These are phyloP conservation scores for Antechinus stuartii DNA, from an alignment of 2,113 vertebrate genomes.

Conservation along the genomic window DNA sequence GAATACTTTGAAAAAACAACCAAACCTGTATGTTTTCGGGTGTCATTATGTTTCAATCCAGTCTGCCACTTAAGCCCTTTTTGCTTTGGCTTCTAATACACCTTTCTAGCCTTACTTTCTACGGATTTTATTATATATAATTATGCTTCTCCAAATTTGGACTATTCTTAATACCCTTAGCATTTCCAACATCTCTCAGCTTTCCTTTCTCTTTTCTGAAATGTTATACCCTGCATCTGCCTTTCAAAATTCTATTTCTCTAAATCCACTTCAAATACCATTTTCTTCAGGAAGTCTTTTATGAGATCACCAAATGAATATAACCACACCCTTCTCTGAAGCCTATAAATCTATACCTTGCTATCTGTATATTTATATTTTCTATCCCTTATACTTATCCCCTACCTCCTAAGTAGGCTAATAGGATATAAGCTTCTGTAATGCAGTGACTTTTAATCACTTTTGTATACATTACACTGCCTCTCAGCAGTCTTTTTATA, in stretches of 20 bases:
- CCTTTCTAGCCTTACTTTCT: not conserved
- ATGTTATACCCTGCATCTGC: not conserved
- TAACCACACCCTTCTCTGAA: not conserved
- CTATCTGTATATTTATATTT: too few species aligned
- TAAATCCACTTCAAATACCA: not conserved
- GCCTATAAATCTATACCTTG: not conserved
- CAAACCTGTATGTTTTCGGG: not conserved
- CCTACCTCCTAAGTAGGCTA: not conserved
- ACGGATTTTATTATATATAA: not conserved
- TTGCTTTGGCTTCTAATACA: not conserved
- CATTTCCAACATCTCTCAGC: not conserved
- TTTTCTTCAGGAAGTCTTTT: not conserved
- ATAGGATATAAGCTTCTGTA: not conserved
- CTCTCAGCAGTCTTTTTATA: not conserved
- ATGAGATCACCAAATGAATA: not conserved
- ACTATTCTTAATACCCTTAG: not conserved
- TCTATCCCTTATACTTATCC: not conserved
- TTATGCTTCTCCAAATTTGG: not conserved
- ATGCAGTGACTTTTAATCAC: not conserved
- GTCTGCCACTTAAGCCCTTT: not conserved
- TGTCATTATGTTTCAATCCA: not conserved
- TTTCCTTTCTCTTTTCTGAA: not conserved
- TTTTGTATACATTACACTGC: not conserved
- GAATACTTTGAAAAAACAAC: not conserved
- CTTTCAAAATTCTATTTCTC: not conserved